Evolutionary conservation across 1,140 invertebrate genomes (phyloP), one percentile per base, ranked within the genome.

Genomic region (Metopolophium dirhodum): DNA sequence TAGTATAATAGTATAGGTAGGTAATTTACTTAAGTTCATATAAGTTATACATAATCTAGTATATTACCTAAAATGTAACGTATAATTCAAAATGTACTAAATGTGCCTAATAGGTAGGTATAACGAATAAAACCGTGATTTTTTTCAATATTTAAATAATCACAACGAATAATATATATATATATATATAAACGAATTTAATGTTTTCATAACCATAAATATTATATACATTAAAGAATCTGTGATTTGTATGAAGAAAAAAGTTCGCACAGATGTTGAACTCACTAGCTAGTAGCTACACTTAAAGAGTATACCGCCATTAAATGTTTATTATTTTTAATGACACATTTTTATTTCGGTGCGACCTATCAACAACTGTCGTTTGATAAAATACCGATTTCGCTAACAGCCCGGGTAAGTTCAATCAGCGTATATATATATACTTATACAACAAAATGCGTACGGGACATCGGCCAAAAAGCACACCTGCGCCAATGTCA

Each of bases 401-500:
- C 85, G 85, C 45, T 47, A 87, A 18, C 35, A 30, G 45, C 85
- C 85, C 45, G 85, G 85, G 85, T 88, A 35, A 88, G 18, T 88
- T 88, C 30, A 30, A 47, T 87, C 85, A n/a, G 41, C 85, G 45
- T 47, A 57, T 86, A 86, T 86, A 86, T 86, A 47, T 47, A 61
- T 90, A 90, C 54, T 61, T 22, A 92, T 92, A 92, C 90, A 92
- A 92, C 90, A 93, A 93, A 93, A 85, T 93, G 91, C 68, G 91
- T 85, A 54, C 82, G 82, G 82, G 91, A 93, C 91, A 85, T 85
- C 49, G 30, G 91, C 82, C 91, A 86, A 86, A 49, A 68, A 83
- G 22, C 14, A 91, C 57, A 92, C 68, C 91, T 49, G 91, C 45
- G 41, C 91, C 91, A 93, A 93, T 93, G 91, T 93, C 91, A 85